Evolutionary conservation across 2,888 invertebrate genomes (phyloP).

Genomic region (Oligia latruncula): DNA sequence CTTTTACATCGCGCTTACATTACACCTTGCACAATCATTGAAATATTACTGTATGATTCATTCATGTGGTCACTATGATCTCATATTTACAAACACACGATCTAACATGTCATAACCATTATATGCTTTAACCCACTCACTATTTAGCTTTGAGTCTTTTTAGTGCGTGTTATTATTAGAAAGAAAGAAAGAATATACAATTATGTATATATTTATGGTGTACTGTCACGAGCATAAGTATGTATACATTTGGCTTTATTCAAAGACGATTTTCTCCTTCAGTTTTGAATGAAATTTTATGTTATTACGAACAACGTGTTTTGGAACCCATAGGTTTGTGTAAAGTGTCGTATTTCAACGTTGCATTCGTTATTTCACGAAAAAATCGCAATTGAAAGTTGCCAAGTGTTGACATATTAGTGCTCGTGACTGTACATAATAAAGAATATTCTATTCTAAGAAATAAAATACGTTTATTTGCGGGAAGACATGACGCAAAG

Average conservation of each 20-base stretch:
- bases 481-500: no score
- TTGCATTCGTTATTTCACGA: no score
- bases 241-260: no score
- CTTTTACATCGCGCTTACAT: neutral
- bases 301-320: no score
- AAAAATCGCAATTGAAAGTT: no score
- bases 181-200: neutral
- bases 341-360: no score
- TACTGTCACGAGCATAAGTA: no score
- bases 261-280: no score
- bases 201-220: no score
- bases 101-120: constrained; percentile 14
- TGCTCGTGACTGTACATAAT: neutral
- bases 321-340: no score
- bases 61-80: constrained; percentile 45
- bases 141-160: neutral
- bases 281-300: no score
- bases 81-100: constrained; percentile 24
- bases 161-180: neutral
- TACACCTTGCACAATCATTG: constrained; percentile 25
- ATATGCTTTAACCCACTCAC: neutral
- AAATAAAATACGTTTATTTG: neutral
- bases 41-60: constrained; percentile 28
- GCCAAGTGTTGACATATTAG: no score
- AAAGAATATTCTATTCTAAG: neutral